Percentiles rank a stretch among this genome's conserved stretches.
These are phyloP conservation scores for Rhingia rostrata DNA, from an alignment of 2,888 invertebrate genomes.

Conservation along the genomic window DNA sequence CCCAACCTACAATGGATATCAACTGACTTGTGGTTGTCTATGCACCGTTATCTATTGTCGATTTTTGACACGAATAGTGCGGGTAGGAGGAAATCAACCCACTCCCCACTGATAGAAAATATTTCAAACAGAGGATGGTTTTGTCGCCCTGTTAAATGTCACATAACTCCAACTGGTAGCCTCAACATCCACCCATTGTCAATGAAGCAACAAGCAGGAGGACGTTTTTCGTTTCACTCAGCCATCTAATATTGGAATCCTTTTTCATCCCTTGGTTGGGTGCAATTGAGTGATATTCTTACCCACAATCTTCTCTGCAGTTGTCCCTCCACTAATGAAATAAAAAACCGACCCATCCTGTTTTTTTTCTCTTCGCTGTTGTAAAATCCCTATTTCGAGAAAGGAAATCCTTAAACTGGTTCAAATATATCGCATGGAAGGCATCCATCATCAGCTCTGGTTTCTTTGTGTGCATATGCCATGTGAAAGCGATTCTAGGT, in stretches of 20 bases:
- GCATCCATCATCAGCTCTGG: conserved; percentile 47
- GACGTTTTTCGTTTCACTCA: background rate
- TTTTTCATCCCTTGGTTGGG: background rate
- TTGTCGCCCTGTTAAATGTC: conserved; percentile 64
- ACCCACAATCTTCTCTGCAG: conserved; percentile 17
- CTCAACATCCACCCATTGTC: conserved; percentile 18
- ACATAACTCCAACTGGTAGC: conserved; percentile 6
- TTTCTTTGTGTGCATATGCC: background rate
- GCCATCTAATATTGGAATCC: background rate
- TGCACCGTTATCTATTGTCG: conserved; percentile 50
- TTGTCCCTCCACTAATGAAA: conserved; percentile 45
- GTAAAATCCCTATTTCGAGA: conserved; percentile 22
- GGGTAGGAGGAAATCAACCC: conserved; percentile 18
- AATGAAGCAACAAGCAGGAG: conserved; percentile 60
- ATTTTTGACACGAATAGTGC: conserved; percentile 39
- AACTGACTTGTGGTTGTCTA: conserved; percentile 3
- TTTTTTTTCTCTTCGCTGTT: background rate
- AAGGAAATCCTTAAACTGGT: conserved; percentile 63
- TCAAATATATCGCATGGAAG: conserved; percentile 56
- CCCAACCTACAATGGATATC: conserved; percentile 44
- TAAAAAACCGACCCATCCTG: conserved; percentile 21
- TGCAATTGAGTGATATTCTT: conserved; percentile 46
- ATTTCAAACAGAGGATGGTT: conserved; percentile 18
- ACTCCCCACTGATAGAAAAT: conserved; percentile 29
- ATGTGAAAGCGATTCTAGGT: conserved; percentile 63